Evolutionary conservation across 2,113 vertebrate genomes (phyloP).

Genomic region (Pseudopodoces humilis): DNA sequence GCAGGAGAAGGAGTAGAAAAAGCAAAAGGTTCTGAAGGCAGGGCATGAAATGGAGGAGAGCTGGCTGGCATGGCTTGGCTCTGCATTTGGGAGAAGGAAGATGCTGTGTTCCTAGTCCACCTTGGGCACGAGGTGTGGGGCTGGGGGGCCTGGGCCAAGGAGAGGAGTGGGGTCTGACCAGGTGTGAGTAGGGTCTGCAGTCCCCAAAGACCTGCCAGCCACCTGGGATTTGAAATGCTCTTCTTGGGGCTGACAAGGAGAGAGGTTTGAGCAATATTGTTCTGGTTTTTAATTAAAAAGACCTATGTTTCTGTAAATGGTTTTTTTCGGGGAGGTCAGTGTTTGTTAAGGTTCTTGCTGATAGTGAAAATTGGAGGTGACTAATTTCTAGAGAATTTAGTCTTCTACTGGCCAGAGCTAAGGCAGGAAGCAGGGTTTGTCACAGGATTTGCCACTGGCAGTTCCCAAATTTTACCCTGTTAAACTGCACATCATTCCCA

Average conservation of each 20-base stretch:
- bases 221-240: not conserved
- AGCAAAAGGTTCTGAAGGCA: not conserved
- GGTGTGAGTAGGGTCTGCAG: not conserved
- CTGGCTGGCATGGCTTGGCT: accelerated
- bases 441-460: not conserved
- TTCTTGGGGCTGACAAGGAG: not conserved
- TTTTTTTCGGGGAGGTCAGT: not conserved
- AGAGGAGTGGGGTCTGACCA: too few species aligned
- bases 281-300: not conserved
- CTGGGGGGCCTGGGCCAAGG: not conserved
- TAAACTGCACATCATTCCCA: not conserved
- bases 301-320: not conserved
- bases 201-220: not conserved
- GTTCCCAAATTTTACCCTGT: not conserved
- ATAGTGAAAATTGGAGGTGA: not conserved
- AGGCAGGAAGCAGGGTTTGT: not conserved
- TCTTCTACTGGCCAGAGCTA: not conserved
- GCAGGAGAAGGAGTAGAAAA: not conserved
- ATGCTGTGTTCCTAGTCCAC: not conserved
- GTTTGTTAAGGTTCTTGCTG: not conserved
- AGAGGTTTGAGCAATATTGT: not conserved
- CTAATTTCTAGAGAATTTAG: not conserved
- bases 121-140: accelerated
- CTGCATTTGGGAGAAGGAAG: not conserved
- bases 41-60: not conserved